phyloP scores from a whole-genome alignment of 2,113 vertebrate genomes.

The Charadrius vociferus region DNA sequence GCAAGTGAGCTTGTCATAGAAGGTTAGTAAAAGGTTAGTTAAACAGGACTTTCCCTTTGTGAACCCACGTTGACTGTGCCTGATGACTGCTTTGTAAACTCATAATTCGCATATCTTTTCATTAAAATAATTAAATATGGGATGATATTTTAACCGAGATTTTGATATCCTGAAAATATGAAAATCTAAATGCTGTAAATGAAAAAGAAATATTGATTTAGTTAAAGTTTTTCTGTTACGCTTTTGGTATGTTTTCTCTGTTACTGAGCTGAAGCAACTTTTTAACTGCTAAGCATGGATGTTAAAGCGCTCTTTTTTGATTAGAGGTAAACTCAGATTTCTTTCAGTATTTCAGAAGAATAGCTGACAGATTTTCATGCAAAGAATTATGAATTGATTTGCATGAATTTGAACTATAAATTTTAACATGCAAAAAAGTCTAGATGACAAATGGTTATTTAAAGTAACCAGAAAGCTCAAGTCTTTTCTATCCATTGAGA shows the following conservation, averaged over 20 bases:
- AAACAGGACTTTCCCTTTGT: background rate
- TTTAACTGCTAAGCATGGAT: background rate
- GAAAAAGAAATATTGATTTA: background rate
- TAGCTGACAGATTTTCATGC: background rate
- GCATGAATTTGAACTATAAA: slow-evolving; percentile 31
- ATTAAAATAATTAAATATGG: background rate
- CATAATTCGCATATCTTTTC: background rate
- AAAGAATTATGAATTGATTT: slow-evolving; percentile 5
- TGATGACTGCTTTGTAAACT: background rate
- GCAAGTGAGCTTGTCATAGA: background rate
- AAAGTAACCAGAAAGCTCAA: slow-evolving; percentile 1
- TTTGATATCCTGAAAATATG: background rate
- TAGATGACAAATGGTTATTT: slow-evolving; percentile 9
- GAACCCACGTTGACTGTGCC: background rate
- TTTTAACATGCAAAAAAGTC: background rate
- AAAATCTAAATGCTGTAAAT: background rate
- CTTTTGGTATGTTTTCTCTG: background rate
- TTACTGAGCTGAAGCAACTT: background rate
- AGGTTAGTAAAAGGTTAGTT: background rate
- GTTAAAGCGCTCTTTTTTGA: background rate
- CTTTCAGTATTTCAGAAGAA: background rate
- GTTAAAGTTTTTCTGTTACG: background rate
- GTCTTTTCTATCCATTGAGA: background rate
- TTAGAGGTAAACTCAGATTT: background rate
- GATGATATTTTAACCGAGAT: background rate